phyloP scores from a whole-genome alignment of 2,888 invertebrate genomes.

The Reticulitermes lucifugus region DNA sequence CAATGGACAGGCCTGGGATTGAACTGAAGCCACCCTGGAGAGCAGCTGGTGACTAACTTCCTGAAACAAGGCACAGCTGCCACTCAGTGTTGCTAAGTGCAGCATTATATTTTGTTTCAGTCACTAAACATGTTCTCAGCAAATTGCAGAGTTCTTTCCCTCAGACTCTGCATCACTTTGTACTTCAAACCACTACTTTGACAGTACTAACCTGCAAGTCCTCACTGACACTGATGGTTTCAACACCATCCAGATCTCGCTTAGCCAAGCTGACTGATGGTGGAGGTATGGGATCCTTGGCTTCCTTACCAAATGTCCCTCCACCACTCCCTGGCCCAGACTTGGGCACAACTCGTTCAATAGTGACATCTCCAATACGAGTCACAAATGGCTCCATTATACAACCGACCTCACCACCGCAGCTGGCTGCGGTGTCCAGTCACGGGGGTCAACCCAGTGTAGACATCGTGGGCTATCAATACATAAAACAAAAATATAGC shows the following conservation, averaged over 20 bases:
- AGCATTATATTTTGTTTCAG: too few relatives aligned
- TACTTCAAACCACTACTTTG: too few relatives aligned
- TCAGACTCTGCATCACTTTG: too few relatives aligned
- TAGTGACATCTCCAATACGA: slow-evolving; percentile 71
- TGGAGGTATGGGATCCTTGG: slow-evolving; percentile 44
- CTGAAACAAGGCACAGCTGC: too few relatives aligned
- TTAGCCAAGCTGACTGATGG: slow-evolving; percentile 58
- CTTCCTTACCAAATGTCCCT: slow-evolving; percentile 52
- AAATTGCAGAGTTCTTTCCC: too few relatives aligned
- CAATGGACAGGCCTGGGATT: too few relatives aligned
- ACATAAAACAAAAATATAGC: neutral
- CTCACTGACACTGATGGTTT: slow-evolving; percentile 57
- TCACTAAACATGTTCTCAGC: too few relatives aligned
- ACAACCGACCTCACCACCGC: slow-evolving; percentile 3
- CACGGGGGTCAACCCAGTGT: slow-evolving; percentile 30
- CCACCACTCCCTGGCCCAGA: slow-evolving; percentile 52
- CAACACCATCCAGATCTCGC: slow-evolving; percentile 59
- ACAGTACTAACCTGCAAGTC: slow-evolving; percentile 40
- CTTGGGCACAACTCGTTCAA: slow-evolving; percentile 66
- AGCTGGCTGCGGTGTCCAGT: slow-evolving; percentile 39
- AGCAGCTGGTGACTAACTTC: too few relatives aligned
- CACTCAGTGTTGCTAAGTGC: too few relatives aligned
- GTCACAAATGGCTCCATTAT: slow-evolving; percentile 68
- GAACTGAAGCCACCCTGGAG: too few relatives aligned
- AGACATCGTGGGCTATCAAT: slow-evolving; percentile 24